A percentile compares a stretch with the other conserved stretches of the same genome.
Conservation (phyloP, 2,797 vertebrate genomes). For the Sebastes wilsoni region DNA sequence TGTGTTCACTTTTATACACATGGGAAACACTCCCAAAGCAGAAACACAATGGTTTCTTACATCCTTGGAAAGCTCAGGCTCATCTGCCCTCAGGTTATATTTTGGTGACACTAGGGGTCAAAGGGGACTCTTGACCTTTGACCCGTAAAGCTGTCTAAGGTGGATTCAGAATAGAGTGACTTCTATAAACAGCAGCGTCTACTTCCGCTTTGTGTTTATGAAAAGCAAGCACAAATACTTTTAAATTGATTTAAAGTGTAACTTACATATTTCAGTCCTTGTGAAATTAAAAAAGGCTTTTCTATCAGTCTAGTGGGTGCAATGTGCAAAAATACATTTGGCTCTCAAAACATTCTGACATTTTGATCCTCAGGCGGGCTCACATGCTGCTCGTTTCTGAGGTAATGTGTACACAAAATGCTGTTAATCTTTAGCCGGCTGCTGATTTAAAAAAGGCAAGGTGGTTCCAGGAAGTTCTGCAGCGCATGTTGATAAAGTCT, state of each 20-base stretch:
- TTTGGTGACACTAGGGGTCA: conserved; percentile 62
- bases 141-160: conserved; percentile 64
- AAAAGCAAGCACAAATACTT: neutral
- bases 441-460: conserved; percentile 39
- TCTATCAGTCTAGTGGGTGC: neutral
- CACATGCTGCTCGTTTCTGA: neutral
- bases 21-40: conserved; percentile 17
- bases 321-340: neutral
- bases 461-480: conserved; percentile 59
- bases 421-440: conserved; percentile 72
- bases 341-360: neutral
- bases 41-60: conserved; percentile 41
- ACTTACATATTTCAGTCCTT: neutral
- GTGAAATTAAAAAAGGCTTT: neutral
- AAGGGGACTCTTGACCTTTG: conserved; percentile 72
- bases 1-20: conserved; percentile 25
- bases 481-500: conserved; percentile 53
- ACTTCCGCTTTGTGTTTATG: neutral
- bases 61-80: conserved; percentile 37
- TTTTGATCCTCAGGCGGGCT: neutral
- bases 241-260: neutral
- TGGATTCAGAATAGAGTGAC: conserved; percentile 30
- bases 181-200: conserved; percentile 32
- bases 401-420: conserved; percentile 57
- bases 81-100: conserved; percentile 62